Percentiles rank a stretch among this genome's conserved stretches.
Conservation (phyloP, 2,113 vertebrate species). For the Tragelaphus strepsiceros region DNA sequence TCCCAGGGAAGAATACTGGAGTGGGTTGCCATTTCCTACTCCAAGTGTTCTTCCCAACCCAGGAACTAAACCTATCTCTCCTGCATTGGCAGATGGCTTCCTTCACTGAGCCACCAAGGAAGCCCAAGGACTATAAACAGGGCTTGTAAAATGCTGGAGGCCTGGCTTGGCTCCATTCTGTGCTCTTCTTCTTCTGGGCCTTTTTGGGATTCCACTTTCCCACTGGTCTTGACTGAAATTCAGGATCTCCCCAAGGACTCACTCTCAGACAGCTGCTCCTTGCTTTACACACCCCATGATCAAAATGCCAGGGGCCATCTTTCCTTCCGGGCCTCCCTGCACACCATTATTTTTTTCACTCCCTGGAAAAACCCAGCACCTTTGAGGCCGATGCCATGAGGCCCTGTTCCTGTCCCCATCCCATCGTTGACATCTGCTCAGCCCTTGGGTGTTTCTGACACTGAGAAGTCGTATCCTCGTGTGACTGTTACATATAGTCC, state of each 20-base stretch:
- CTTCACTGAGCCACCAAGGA: not conserved
- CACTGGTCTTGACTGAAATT: not conserved
- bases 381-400: not conserved
- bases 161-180: rapidly evolving
- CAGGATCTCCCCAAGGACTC: not conserved
- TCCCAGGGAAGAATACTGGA: not conserved
- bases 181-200: not conserved
- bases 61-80: not conserved
- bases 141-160: not conserved
- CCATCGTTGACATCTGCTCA: not conserved
- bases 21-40: not conserved
- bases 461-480: not conserved
- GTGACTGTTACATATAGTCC: too few species aligned
- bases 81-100: not conserved
- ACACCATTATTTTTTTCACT: not conserved
- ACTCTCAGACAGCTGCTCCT: not conserved
- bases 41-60: not conserved
- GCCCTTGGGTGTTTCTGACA: not conserved
- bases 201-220: not conserved
- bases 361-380: not conserved
- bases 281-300: rapidly evolving
- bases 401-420: not conserved
- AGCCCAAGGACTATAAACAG: not conserved
- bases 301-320: not conserved
- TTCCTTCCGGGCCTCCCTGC: not conserved